phyloP scores from a whole-genome alignment of 2,113 vertebrate species.

The Mesitornis unicolor region DNA sequence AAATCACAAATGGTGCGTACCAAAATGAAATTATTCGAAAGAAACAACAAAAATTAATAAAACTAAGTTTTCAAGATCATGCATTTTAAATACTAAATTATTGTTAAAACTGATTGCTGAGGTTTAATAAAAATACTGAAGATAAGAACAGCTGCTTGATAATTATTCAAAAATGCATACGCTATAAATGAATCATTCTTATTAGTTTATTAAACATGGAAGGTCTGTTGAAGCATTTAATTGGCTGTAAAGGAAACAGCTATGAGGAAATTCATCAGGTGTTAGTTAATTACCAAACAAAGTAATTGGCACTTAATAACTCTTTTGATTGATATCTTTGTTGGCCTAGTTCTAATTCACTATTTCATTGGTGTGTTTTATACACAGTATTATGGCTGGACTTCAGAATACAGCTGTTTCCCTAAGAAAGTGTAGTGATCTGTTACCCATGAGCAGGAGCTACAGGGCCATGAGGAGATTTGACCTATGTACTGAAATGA shows the following conservation, averaged over 20 bases:
- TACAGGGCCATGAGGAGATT: neutral
- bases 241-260: conserved; percentile 35
- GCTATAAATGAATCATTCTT: conserved; percentile 3
- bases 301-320: conserved; percentile 37
- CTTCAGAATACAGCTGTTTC: neutral
- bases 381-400: neutral
- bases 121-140: conserved; percentile 16
- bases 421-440: neutral
- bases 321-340: neutral
- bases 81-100: conserved; percentile 13
- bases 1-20: neutral
- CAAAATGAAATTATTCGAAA: neutral
- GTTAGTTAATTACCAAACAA: conserved; percentile 48
- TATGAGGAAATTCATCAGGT: conserved; percentile 39
- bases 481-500: fast-evolving
- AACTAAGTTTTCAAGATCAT: neutral
- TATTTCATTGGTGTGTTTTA: neutral
- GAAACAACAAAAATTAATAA: neutral
- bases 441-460: neutral
- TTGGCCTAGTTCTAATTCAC: neutral
- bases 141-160: conserved; percentile 13
- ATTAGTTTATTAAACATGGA: conserved; percentile 46
- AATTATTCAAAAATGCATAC: conserved; percentile 24
- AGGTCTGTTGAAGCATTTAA: conserved; percentile 47
- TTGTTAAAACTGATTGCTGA: conserved; percentile 28